Percentiles rank a stretch among this genome's conserved stretches.
Conservation (phyloP, 2,888 invertebrate species). For the Drosophila longiperda region DNA sequence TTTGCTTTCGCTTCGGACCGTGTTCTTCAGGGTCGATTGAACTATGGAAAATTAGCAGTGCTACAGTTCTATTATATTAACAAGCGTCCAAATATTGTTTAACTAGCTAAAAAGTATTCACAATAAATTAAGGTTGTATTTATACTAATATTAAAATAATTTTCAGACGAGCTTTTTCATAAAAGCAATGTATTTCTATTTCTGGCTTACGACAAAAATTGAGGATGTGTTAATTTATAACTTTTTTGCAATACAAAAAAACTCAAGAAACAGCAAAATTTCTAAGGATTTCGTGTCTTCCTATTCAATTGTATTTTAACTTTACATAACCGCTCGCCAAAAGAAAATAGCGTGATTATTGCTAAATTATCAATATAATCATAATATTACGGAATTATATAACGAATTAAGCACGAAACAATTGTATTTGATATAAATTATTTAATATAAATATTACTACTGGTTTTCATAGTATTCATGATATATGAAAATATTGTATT, state of each 20-base stretch:
- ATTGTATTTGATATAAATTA: not conserved
- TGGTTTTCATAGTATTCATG: not conserved
- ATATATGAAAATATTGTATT: not conserved
- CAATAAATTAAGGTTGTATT: not conserved
- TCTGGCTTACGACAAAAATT: not conserved
- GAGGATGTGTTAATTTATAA: not conserved
- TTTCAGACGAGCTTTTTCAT: not conserved
- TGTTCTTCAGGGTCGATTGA: slow-evolving; percentile 56
- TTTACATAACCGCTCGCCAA: not conserved
- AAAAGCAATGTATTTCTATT: not conserved
- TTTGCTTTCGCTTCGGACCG: slow-evolving; percentile 52
- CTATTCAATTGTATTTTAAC: not conserved
- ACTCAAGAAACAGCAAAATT: not conserved
- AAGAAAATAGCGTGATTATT: not conserved
- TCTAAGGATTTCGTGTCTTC: not conserved
- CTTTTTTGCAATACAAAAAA: not conserved
- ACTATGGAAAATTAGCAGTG: not conserved
- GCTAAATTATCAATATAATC: not conserved
- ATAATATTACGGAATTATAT: not conserved
- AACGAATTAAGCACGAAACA: not conserved
- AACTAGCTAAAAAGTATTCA: not conserved
- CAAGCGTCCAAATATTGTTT: not conserved
- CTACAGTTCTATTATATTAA: not conserved
- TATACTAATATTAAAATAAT: not conserved
- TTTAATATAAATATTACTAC: not conserved